These are phyloP conservation scores for Okamejei kenojei DNA, from an alignment of 2,797 vertebrate genomes.

Conservation along the genomic window DNA sequence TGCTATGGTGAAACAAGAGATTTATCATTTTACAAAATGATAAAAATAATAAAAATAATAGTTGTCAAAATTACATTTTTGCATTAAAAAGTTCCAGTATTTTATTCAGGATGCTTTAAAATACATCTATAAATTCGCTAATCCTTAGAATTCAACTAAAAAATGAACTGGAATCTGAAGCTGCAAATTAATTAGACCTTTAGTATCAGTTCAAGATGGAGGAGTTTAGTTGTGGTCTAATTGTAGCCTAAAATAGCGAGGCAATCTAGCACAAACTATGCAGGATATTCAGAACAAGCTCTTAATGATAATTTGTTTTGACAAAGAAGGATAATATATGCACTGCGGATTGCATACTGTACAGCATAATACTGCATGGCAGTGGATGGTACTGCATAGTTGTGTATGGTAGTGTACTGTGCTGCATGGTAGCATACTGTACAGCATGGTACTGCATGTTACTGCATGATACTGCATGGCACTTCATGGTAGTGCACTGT, in stretches of 20 bases:
- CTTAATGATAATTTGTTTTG: neutral
- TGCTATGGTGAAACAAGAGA: no score
- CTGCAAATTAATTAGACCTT: neutral
- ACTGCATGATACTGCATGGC: no score
- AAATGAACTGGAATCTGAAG: neutral
- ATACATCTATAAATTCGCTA: neutral
- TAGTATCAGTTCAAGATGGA: neutral
- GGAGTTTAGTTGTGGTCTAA: neutral
- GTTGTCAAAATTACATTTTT: no score
- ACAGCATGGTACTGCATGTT: no score
- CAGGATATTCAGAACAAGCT: neutral
- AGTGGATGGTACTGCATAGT: no score
- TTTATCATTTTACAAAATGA: no score
- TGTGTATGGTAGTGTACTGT: no score
- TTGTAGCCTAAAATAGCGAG: neutral
- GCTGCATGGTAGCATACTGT: neutral
- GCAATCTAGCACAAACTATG: neutral
- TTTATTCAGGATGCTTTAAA: neutral
- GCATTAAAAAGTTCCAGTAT: neutral
- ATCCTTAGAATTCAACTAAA: neutral
- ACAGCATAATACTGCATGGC: no score
- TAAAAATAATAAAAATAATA: no score
- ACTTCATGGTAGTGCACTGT: no score
- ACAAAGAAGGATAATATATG: neutral
- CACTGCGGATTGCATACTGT: no score